Conservation (phyloP, 2,797 vertebrate genomes). For the Sebastes flavidus region DNA sequence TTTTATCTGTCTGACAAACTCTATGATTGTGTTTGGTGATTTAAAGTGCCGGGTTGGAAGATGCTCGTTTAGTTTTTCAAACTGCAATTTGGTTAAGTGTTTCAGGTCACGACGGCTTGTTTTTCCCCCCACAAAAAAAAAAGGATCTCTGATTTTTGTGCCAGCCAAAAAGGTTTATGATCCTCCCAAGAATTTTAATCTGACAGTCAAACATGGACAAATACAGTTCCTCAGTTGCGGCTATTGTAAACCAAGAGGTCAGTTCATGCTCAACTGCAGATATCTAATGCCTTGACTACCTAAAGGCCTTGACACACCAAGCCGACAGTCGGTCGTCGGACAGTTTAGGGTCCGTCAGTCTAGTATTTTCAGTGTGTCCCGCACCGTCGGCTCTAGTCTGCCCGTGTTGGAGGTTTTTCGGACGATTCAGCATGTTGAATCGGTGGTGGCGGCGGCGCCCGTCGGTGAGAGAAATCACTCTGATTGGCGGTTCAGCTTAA, state of each 20-base stretch:
- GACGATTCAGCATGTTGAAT: too few relatives aligned
- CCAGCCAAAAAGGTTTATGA: background rate
- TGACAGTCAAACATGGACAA: background rate
- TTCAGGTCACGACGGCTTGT: background rate
- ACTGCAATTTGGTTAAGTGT: slow-evolving; percentile 14
- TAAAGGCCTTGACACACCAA: background rate
- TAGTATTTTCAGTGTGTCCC: too few relatives aligned
- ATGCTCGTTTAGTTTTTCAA: slow-evolving; percentile 20
- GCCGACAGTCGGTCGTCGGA: too few relatives aligned
- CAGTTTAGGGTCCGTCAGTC: too few relatives aligned
- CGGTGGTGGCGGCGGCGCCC: too few relatives aligned
- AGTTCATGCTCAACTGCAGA: background rate
- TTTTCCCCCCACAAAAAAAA: slow-evolving; percentile 3
- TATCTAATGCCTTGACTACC: background rate
- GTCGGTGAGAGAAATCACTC: too few relatives aligned
- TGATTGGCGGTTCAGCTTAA: too few relatives aligned
- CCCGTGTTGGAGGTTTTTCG: too few relatives aligned
- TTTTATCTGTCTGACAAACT: slow-evolving; percentile 41
- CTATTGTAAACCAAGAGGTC: background rate
- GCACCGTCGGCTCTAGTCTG: too few relatives aligned
- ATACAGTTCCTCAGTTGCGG: background rate
- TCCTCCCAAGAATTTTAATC: background rate
- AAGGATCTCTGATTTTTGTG: background rate
- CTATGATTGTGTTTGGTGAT: slow-evolving; percentile 30
- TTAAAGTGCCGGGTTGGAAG: slow-evolving; percentile 9